These are phyloP conservation scores for Malurus elegans DNA, from an alignment of 2,113 vertebrate genomes.

Conservation along the genomic window DNA sequence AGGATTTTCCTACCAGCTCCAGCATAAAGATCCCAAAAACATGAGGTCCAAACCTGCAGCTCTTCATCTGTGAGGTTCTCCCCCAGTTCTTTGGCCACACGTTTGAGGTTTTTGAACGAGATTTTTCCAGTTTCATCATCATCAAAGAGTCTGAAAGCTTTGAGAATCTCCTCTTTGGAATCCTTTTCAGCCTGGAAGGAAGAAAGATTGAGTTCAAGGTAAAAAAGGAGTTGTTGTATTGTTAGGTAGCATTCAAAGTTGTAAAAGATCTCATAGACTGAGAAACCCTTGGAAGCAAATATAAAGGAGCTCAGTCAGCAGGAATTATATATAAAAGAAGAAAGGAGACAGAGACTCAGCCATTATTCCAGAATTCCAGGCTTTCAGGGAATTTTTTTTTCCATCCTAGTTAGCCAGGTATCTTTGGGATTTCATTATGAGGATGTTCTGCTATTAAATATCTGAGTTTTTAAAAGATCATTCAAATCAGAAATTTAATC, in stretches of 20 bases:
- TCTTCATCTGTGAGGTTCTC: slow-evolving; percentile 93
- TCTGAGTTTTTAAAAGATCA: background rate
- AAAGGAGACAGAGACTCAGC: background rate
- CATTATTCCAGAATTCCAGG: background rate
- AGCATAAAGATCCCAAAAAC: background rate
- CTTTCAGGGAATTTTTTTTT: background rate
- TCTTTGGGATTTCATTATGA: background rate
- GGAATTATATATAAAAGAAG: background rate
- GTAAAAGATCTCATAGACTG: background rate
- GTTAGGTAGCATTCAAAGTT: background rate
- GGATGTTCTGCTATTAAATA: background rate
- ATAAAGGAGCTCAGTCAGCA: background rate
- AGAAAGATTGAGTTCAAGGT: background rate
- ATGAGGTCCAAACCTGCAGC: slow-evolving; percentile 83
- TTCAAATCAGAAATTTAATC: background rate
- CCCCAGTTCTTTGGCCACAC: slow-evolving; percentile 89
- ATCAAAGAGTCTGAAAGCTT: slow-evolving; percentile 93
- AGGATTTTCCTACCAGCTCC: background rate
- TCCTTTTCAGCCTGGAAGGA: slow-evolving; percentile 87
- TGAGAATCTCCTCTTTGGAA: slow-evolving; percentile 92
- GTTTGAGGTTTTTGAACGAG: slow-evolving; percentile 91
- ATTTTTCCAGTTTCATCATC: slow-evolving; percentile 94
- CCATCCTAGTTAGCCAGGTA: background rate
- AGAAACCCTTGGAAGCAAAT: background rate
- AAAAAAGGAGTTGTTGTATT: background rate